Evolutionary conservation across 2,888 invertebrate genomes (phyloP), one percentile per base, ranked within the genome.

Genomic region (Amphipoea lucens): DNA sequence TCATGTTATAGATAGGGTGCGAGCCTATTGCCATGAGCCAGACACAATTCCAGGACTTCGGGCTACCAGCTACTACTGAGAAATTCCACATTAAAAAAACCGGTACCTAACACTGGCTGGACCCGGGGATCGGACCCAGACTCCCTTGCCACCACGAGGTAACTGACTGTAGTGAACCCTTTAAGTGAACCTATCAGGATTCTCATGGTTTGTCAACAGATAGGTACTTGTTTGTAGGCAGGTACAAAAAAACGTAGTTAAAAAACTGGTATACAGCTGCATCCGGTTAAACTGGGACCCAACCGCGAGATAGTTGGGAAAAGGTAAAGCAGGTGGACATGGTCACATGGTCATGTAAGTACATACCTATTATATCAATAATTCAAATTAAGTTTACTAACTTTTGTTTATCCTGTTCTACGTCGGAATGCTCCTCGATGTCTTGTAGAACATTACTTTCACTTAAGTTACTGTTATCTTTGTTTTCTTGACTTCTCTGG

Each of bases 321-420:
- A 71, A 40, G 29, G 9, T 9, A 70, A 7, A 11, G 20, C 29
- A 48, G 29, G 12, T 51, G 36, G 63, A 17, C 17, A 45, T 11
- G 9, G 12, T 48, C 68, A 17, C 17, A 45, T 11, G 9, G 12
- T 48, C 68, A 20, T 6, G 29, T 29, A 48, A 20, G 29, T 68
- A 20, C 11, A 0, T 68, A 20, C 12, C 12, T 68, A 66, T 57
- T n/a, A 11, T 7, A 23, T n/a, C 17, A 51, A 20, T 51, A 42
- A 71, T 71, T 54, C 2, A 14, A 72, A 75, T n/a, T 60, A 23
- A 45, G 12, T 74, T 29, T 62, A 82, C 80, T 81, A 48, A 81
- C 80, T 82, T 81, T 81, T 79, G 69, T 42, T 68, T 70, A 36
- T 81, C 76, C 7, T 74, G 67, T 63, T 76, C 79, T 60, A 73